Evolutionary conservation across 2,888 invertebrate genomes (phyloP).

Genomic region (Drosophila fungiperda): DNA sequence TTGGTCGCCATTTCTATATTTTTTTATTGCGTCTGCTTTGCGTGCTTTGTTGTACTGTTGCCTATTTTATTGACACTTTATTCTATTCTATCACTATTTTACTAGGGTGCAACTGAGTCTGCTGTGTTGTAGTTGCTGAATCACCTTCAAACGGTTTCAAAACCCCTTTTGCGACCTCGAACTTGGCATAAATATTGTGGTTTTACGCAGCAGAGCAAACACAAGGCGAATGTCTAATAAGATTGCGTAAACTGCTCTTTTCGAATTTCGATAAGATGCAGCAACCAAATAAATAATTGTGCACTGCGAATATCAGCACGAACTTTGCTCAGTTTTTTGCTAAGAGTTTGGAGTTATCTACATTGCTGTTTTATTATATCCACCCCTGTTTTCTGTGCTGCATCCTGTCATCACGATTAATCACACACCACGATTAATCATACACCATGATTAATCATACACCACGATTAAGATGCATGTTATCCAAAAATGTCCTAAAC

Average conservation of each 20-base stretch:
- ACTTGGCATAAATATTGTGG: conserved; percentile 48
- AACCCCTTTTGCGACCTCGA: conserved; percentile 62
- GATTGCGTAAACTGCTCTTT: conserved; percentile 47
- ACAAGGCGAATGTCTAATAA: conserved; percentile 66
- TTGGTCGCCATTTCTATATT: conserved; percentile 6
- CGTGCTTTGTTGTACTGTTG: too few species aligned
- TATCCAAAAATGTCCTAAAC: too few species aligned
- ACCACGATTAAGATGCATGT: too few species aligned
- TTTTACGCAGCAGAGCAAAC: conserved; percentile 1
- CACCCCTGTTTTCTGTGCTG: not conserved
- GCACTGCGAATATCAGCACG: not conserved
- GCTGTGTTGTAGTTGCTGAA: conserved; percentile 47
- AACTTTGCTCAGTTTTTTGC: not conserved
- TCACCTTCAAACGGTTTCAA: conserved; percentile 52
- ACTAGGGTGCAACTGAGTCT: conserved; percentile 2
- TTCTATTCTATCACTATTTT: too few species aligned
- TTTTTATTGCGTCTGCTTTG: too few species aligned
- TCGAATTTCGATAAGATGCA: conserved; percentile 27
- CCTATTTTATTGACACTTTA: conserved; percentile 21
- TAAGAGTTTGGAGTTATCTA: not conserved
- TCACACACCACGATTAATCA: conserved; percentile 63
- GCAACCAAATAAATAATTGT: conserved; percentile 20
- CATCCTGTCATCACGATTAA: too few species aligned
- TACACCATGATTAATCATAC: too few species aligned
- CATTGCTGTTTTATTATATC: conserved; percentile 7